These are phyloP conservation scores for Auanema sp. DNA, from an alignment of 2,888 invertebrate genomes.

Conservation along the genomic window DNA sequence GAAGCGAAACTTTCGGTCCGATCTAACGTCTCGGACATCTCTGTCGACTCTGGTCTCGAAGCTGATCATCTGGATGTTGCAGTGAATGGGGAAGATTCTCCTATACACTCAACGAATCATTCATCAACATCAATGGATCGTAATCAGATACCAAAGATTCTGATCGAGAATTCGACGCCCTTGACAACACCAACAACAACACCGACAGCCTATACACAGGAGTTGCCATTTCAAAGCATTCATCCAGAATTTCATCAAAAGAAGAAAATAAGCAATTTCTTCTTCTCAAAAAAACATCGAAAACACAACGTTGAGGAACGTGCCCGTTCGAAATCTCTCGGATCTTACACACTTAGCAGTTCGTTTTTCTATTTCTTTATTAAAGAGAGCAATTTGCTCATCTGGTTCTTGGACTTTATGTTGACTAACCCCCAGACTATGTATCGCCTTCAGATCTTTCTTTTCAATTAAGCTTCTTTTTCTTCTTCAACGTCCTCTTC, in stretches of 20 bases:
- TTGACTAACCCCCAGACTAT: no score
- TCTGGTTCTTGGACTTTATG: no score
- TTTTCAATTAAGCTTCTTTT: no score
- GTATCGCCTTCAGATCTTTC: no score
- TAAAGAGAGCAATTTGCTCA: no score
- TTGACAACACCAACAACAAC: conserved; percentile 13
- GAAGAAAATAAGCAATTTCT: no score
- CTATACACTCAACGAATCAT: conserved; percentile 2
- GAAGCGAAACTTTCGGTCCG: background rate
- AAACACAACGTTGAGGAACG: conserved; percentile 6
- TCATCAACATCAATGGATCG: conserved; percentile 7
- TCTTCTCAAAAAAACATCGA: conserved; percentile 7
- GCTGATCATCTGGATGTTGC: background rate
- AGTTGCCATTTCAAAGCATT: conserved; percentile 3
- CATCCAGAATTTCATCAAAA: no score
- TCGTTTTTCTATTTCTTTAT: no score
- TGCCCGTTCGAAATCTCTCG: conserved; percentile 13
- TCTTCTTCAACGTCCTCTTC: no score
- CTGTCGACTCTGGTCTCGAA: background rate
- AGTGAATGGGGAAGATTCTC: conserved; percentile 7
- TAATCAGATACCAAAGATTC: no score
- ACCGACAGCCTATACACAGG: conserved; percentile 10
- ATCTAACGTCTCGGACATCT: background rate
- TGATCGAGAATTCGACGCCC: background rate
- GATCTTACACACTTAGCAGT: no score